A percentile compares a stretch with the other conserved stretches of the same genome.
Evolutionary conservation across 2,113 vertebrate genomes (phyloP).

Genomic region (Procavia capensis): DNA sequence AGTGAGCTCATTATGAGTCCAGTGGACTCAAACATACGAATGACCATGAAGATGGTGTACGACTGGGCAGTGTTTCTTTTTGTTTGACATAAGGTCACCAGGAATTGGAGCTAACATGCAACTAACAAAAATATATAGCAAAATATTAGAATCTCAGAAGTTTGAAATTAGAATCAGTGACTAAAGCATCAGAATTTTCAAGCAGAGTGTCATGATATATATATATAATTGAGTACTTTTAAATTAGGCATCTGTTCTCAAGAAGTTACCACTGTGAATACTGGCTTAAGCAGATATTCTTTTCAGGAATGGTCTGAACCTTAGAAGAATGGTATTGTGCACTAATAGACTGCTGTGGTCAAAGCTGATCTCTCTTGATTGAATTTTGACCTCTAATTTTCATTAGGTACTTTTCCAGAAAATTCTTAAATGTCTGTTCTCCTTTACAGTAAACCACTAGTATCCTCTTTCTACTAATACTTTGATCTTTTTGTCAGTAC

Average conservation of each 20-base stretch:
- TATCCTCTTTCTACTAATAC: slow-evolving; percentile 28
- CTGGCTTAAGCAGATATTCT: background rate
- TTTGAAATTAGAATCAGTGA: background rate
- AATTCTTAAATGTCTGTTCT: background rate
- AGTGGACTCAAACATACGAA: no score
- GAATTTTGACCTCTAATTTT: slow-evolving; percentile 29
- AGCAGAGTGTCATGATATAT: background rate
- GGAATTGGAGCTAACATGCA: no score
- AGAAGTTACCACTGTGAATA: background rate
- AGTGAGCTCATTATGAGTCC: background rate
- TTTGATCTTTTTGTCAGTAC: slow-evolving; percentile 77
- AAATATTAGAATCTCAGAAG: slow-evolving; percentile 22
- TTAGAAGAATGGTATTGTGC: background rate
- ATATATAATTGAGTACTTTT: background rate
- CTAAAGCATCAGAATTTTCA: background rate
- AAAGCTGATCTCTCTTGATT: slow-evolving; percentile 18
- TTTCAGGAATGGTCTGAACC: background rate
- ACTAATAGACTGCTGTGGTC: background rate
- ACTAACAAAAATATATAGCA: no score
- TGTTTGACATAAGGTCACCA: no score
- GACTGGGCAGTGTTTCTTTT: no score
- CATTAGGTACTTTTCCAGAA: background rate
- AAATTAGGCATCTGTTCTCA: background rate
- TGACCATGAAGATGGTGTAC: no score
- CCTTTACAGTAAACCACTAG: background rate